Percentiles rank a stretch among this genome's conserved stretches.
phyloP scores from a whole-genome alignment of 2,797 vertebrate genomes.

The Enteromius fasciolatus region DNA sequence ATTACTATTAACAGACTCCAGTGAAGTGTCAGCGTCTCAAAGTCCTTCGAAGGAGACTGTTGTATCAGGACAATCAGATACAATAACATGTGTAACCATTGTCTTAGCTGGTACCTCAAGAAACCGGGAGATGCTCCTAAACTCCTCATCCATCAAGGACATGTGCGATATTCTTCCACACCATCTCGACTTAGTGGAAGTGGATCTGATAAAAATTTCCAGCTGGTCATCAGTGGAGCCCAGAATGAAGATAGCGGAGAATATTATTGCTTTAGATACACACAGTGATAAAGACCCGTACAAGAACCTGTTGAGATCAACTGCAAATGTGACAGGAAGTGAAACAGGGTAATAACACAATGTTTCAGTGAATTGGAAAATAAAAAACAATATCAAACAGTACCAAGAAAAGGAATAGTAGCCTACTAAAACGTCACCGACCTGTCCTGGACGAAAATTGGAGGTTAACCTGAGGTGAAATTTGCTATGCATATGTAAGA shows the following conservation, averaged over 20 bases:
- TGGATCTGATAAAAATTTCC: not conserved
- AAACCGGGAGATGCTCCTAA: conserved; percentile 39
- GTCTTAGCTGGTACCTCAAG: conserved; percentile 53
- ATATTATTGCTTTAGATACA: conserved; percentile 24
- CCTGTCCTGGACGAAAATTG: not conserved
- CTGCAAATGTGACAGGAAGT: not conserved
- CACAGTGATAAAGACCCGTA: conserved; percentile 18
- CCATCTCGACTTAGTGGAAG: conserved; percentile 41
- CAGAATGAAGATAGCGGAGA: conserved; percentile 12
- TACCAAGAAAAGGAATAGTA: not conserved
- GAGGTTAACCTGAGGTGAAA: too few species aligned
- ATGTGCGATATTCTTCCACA: not conserved
- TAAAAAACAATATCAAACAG: not conserved
- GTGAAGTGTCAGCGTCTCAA: not conserved
- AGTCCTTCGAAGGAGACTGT: not conserved
- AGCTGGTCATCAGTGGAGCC: conserved; percentile 35
- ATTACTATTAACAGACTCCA: conserved; percentile 4
- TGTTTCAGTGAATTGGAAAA: not conserved
- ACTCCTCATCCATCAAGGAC: conserved; percentile 1
- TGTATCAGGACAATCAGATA: not conserved
- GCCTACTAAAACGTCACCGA: not conserved
- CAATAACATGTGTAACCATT: not conserved
- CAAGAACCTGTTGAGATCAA: not conserved
- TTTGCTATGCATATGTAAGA: not conserved
- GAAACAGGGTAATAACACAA: not conserved